These are phyloP conservation scores for Xenopus petersii DNA, from an alignment of 2,797 vertebrate genomes.

Conservation along the genomic window DNA sequence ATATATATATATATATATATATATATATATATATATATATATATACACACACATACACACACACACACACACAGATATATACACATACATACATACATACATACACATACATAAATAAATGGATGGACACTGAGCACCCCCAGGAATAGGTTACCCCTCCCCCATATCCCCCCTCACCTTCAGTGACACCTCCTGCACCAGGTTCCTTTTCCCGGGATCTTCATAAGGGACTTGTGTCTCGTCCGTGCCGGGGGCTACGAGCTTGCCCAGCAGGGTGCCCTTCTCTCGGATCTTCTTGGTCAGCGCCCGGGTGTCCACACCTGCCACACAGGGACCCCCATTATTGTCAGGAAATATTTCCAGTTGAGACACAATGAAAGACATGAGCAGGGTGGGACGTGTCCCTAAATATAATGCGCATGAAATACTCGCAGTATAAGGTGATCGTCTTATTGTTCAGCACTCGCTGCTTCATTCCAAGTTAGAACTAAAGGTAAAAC, in stretches of 20 bases:
- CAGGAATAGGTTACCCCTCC: not conserved
- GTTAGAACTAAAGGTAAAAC: too few relatives aligned
- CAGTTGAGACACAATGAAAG: not conserved
- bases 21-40: too few relatives aligned
- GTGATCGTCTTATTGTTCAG: too few relatives aligned
- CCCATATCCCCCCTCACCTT: slow-evolving; percentile 66
- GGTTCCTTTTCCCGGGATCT: slow-evolving; percentile 78
- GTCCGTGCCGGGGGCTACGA: slow-evolving; percentile 67
- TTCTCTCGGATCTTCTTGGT: slow-evolving; percentile 92
- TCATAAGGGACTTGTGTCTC: slow-evolving; percentile 68
- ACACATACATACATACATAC: too few relatives aligned
- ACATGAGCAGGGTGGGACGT: not conserved
- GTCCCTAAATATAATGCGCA: too few relatives aligned
- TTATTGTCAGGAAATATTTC: not conserved
- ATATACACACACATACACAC: too few relatives aligned
- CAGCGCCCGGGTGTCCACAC: slow-evolving; percentile 83
- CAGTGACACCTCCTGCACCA: slow-evolving; percentile 88
- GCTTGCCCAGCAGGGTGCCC: slow-evolving; percentile 88
- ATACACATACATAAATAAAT: too few relatives aligned
- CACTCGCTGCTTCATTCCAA: too few relatives aligned
- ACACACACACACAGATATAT: too few relatives aligned
- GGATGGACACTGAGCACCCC: too few relatives aligned
- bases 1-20: too few relatives aligned
- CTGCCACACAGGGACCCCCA: slow-evolving; percentile 55
- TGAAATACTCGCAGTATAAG: too few relatives aligned